Conservation (phyloP, 53 echinoderm and acorn worm genomes). For the Paelopatides confundens region DNA sequence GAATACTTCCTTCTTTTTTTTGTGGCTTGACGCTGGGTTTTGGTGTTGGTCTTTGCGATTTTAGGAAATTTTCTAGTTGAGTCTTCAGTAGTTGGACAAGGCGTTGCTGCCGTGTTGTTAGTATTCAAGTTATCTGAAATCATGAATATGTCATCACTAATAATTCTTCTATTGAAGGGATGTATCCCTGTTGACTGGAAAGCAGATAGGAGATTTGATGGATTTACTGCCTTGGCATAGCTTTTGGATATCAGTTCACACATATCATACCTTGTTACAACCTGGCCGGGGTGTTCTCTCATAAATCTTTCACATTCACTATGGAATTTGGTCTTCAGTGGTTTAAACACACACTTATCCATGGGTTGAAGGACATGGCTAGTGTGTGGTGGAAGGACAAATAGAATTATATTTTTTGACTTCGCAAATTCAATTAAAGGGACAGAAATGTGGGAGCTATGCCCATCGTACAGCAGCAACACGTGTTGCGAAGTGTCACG, state of each 20-base stretch:
- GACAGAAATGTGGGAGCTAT: too few relatives aligned
- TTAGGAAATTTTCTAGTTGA: too few relatives aligned
- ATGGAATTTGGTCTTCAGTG: constrained; percentile 48
- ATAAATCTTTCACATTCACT: constrained; percentile 44
- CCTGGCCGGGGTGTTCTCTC: constrained; percentile 44
- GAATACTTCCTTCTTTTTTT: too few relatives aligned
- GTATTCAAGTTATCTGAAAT: too few relatives aligned
- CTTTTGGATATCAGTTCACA: background rate
- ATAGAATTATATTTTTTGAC: background rate
- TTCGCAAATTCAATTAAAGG: background rate
- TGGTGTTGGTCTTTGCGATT: too few relatives aligned
- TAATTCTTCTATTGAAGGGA: too few relatives aligned
- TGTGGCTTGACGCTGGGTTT: too few relatives aligned
- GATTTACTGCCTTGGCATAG: background rate
- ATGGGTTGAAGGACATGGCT: constrained; percentile 61
- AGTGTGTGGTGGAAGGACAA: constrained; percentile 49
- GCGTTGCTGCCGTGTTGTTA: too few relatives aligned
- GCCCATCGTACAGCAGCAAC: too few relatives aligned
- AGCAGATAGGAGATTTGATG: background rate
- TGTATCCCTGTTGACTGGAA: background rate
- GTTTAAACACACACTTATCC: constrained; percentile 51
- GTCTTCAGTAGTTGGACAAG: too few relatives aligned
- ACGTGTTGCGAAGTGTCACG: background rate
- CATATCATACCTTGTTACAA: background rate
- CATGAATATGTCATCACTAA: too few relatives aligned